These are phyloP conservation scores for Stichopus chloronotus DNA, from an alignment of 35 echinoderm and acorn worm species.

Conservation along the genomic window DNA sequence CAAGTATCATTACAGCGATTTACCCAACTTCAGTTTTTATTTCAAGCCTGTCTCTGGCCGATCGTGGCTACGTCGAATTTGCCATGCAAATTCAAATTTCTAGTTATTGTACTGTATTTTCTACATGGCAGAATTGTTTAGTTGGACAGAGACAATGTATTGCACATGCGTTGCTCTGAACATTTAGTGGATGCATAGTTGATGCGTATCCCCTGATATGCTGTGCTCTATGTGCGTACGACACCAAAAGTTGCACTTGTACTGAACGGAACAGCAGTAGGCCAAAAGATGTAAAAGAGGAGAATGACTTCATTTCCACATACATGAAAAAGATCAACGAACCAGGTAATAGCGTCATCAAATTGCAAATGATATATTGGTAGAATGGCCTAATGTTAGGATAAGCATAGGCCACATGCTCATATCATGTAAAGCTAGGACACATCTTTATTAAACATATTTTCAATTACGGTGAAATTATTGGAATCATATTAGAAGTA, in stretches of 20 bases:
- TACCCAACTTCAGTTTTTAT: no score
- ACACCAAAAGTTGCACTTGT: neutral
- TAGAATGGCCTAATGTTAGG: neutral
- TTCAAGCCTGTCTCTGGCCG: no score
- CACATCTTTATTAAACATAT: neutral
- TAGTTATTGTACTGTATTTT: neutral
- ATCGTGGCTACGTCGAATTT: no score
- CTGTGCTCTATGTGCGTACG: neutral
- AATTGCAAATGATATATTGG: neutral
- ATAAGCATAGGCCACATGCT: conserved; percentile 1
- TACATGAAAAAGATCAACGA: neutral
- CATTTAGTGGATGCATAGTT: neutral
- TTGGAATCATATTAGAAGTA: neutral
- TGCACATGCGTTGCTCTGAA: neutral
- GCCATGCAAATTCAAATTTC: no score
- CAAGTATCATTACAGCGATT: no score
- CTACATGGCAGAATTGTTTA: neutral
- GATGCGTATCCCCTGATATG: neutral
- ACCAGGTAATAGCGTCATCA: neutral
- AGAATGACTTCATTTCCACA: conserved; percentile 6
- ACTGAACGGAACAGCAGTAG: neutral
- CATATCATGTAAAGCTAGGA: neutral
- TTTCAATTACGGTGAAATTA: neutral
- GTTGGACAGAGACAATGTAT: neutral
- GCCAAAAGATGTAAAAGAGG: neutral